Percentiles rank a stretch among this genome's conserved stretches.
Conservation (phyloP, 2,113 vertebrate species). For the Tringa solitaria region DNA sequence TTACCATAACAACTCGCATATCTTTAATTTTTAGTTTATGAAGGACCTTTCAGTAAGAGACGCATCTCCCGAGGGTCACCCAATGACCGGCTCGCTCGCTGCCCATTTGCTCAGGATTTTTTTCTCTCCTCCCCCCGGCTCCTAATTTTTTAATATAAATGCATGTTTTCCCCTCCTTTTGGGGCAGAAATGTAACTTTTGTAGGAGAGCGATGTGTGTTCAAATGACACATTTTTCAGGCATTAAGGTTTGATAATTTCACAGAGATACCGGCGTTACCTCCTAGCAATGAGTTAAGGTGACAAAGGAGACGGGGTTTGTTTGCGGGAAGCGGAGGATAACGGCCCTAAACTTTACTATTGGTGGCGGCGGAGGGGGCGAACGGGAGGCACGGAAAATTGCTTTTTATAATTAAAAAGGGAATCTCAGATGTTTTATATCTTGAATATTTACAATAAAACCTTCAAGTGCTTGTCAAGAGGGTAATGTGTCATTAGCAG, state of each 20-base stretch:
- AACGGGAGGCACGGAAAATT: slow-evolving; percentile 72
- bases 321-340: slow-evolving; percentile 68
- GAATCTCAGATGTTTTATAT: slow-evolving; percentile 85
- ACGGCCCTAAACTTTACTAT: slow-evolving; percentile 68
- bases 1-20: neutral
- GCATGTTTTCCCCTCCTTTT: slow-evolving; percentile 72
- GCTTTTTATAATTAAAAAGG: slow-evolving; percentile 86
- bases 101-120: slow-evolving; percentile 57
- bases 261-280: slow-evolving; percentile 70
- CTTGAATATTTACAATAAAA: slow-evolving; percentile 85
- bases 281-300: slow-evolving; percentile 58
- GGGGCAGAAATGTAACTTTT: slow-evolving; percentile 77
- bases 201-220: slow-evolving; percentile 63
- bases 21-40: slow-evolving; percentile 55
- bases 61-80: neutral
- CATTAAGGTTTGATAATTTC: slow-evolving; percentile 77
- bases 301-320: slow-evolving; percentile 70
- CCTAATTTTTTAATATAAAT: slow-evolving; percentile 85
- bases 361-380: slow-evolving; percentile 11
- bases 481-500: slow-evolving; percentile 86
- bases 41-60: slow-evolving; percentile 26
- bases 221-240: slow-evolving; percentile 75
- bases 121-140: slow-evolving; percentile 10
- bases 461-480: slow-evolving; percentile 83
- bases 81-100: neutral